Conservation (phyloP, 2,113 vertebrate species). For the Poeciliopsis retropinna region DNA sequence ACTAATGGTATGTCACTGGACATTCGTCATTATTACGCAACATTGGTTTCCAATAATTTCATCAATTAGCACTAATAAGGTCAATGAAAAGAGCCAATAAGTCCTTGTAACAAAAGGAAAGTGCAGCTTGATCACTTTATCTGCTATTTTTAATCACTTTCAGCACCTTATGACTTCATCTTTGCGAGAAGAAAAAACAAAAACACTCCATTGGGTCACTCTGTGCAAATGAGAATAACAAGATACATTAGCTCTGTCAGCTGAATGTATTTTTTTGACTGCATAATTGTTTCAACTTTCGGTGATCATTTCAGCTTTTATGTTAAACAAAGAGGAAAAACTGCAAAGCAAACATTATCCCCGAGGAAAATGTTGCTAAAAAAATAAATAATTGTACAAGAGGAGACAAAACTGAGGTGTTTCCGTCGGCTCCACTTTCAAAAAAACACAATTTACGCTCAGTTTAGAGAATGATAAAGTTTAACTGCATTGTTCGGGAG, state of each 20-base stretch:
- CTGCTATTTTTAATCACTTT: not conserved
- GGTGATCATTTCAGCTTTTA: not conserved
- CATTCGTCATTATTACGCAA: not conserved
- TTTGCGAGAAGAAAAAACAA: not conserved
- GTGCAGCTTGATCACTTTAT: not conserved
- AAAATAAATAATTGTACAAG: too few species aligned
- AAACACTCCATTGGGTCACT: not conserved
- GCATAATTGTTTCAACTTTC: not conserved
- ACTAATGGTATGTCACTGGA: conserved; percentile 6
- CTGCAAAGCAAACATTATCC: too few species aligned
- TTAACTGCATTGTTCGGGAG: too few species aligned
- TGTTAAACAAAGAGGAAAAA: not conserved
- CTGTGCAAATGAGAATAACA: not conserved
- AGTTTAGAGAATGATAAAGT: too few species aligned
- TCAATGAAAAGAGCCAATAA: not conserved
- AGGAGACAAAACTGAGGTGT: too few species aligned
- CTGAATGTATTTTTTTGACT: not conserved
- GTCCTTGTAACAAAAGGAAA: not conserved
- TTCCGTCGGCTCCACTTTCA: too few species aligned
- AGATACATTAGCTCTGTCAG: not conserved
- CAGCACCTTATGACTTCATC: not conserved
- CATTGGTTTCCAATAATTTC: not conserved
- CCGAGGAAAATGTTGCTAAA: too few species aligned
- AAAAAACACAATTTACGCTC: too few species aligned
- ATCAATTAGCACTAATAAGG: not conserved